Percentiles rank a stretch among this genome's conserved stretches.
These are phyloP conservation scores for Hydrophis major DNA, from an alignment of 2,797 vertebrate species.

Conservation along the genomic window DNA sequence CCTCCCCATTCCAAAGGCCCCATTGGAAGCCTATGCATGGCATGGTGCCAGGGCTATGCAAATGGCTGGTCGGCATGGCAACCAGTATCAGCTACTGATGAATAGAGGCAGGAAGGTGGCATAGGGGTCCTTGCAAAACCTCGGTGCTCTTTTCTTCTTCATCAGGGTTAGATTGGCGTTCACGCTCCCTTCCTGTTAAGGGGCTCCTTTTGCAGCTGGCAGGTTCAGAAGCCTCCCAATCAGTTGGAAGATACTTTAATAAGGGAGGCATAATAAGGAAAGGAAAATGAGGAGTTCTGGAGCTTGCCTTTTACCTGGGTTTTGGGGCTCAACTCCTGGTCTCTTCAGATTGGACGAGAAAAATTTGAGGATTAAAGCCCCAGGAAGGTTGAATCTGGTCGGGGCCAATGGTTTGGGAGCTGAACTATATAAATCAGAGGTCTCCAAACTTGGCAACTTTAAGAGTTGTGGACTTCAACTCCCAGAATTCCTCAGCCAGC, in stretches of 20 bases:
- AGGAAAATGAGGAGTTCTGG: too few species aligned
- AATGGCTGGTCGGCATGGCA: conserved; percentile 18
- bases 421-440: neutral
- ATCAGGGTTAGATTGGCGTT: neutral
- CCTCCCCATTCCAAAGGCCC: neutral
- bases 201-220: neutral
- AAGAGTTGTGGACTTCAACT: too few species aligned
- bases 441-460: too few species aligned
- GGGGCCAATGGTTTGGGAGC: neutral
- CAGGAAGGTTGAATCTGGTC: neutral
- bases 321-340: neutral
- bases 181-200: too few species aligned
- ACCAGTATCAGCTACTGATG: conserved; percentile 13
- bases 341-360: neutral
- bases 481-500: too few species aligned
- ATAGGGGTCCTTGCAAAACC: neutral
- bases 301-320: neutral
- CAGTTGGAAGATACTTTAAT: neutral
- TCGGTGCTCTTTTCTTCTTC: neutral
- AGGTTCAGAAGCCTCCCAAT: too few species aligned
- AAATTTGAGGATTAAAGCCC: neutral
- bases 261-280: neutral
- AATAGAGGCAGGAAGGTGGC: neutral
- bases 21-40: conserved; percentile 1
- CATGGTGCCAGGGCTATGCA: conserved; percentile 23